Conservation (phyloP, 2,797 vertebrate genomes). For the Oryzias sinensis region DNA sequence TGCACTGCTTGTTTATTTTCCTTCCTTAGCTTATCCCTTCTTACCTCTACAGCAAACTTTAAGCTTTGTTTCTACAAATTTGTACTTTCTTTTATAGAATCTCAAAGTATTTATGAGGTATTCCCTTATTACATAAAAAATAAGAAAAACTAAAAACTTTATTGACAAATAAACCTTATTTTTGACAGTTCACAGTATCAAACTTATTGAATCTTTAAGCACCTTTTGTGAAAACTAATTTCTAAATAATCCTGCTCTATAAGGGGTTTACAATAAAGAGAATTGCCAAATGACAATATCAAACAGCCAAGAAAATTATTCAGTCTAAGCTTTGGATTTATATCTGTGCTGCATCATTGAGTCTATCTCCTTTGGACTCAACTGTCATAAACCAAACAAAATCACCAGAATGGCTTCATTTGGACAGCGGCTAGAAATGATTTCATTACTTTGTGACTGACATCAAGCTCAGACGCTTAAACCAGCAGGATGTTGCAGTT, state of each 20-base stretch:
- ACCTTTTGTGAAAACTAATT: too few relatives aligned
- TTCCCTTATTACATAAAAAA: not conserved
- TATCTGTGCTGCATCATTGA: constrained; percentile 36
- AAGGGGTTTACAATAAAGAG: too few relatives aligned
- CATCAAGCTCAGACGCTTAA: constrained; percentile 1
- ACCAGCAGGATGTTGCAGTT: not conserved
- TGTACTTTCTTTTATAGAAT: not conserved
- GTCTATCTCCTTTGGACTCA: constrained; percentile 2
- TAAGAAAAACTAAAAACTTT: not conserved
- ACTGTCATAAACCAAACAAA: not conserved
- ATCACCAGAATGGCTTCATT: not conserved
- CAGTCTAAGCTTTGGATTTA: constrained; percentile 34
- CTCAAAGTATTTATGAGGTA: not conserved
- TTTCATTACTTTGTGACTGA: not conserved
- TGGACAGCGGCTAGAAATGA: not conserved
- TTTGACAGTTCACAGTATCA: too few relatives aligned
- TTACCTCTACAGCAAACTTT: not conserved
- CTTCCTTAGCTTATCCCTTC: not conserved
- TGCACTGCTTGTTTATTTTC: not conserved
- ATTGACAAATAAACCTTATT: too few relatives aligned
- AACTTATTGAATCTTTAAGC: too few relatives aligned
- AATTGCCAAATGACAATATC: too few relatives aligned
- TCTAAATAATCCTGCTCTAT: too few relatives aligned
- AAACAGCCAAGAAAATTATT: constrained; percentile 31
- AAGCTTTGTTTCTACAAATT: not conserved